A percentile compares a stretch with the other conserved stretches of the same genome.
phyloP scores from a whole-genome alignment of 2,888 invertebrate species.

The Yponomeuta plumbellus region DNA sequence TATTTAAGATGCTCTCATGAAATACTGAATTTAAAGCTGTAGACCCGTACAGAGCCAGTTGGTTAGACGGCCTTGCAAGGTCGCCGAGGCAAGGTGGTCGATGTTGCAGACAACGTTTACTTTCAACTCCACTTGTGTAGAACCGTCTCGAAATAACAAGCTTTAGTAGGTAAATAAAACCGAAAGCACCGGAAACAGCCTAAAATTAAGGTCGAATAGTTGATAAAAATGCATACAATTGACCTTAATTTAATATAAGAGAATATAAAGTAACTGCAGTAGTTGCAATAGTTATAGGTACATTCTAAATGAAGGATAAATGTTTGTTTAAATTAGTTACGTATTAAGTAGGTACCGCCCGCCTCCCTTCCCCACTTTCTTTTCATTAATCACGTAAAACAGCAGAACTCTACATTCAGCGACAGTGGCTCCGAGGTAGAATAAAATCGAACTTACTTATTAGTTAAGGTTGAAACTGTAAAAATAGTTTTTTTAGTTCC shows the following conservation, averaged over 20 bases:
- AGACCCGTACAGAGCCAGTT: not conserved
- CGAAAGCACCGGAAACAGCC: not conserved
- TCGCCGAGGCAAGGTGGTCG: constrained; percentile 23
- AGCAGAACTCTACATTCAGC: not conserved
- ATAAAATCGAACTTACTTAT: not conserved
- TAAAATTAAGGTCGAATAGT: constrained; percentile 3
- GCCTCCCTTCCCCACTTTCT: no score
- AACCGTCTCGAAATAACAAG: constrained; percentile 18
- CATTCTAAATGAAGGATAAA: no score
- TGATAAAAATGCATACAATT: constrained; percentile 4
- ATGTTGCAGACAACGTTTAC: constrained; percentile 15
- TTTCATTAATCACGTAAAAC: no score
- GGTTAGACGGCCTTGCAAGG: constrained; percentile 45
- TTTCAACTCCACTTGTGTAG: constrained; percentile 5
- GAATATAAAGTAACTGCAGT: not conserved
- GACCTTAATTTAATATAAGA: not conserved
- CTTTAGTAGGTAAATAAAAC: constrained; percentile 15
- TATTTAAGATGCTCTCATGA: not conserved
- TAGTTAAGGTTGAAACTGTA: not conserved
- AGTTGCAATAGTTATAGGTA: no score
- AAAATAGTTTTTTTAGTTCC: not conserved
- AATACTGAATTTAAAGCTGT: not conserved
- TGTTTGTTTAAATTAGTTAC: no score
- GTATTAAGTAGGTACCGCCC: no score
- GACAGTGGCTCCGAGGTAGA: not conserved